Percentiles rank a stretch among this genome's conserved stretches.
These are phyloP conservation scores for Drosophila pseudotakahashii DNA, from an alignment of 2,888 invertebrate genomes.

Conservation along the genomic window DNA sequence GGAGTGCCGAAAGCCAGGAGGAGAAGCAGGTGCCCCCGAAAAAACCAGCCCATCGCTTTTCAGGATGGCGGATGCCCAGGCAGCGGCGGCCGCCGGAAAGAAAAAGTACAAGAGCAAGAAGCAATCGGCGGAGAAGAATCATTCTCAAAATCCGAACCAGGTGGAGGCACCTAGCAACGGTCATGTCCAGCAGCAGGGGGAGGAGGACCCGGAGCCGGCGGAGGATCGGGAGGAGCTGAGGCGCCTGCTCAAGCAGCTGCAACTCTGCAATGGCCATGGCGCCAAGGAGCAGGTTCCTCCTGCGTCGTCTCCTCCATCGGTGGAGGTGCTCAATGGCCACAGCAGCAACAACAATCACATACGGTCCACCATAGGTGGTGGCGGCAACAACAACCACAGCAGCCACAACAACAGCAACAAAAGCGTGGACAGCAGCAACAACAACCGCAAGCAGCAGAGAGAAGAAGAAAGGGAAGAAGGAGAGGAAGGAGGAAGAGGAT, in stretches of 20 bases:
- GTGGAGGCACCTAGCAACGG: slow-evolving; percentile 49
- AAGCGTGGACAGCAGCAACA: slow-evolving; percentile 44
- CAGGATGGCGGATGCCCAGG: slow-evolving; percentile 64
- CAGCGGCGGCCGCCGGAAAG: slow-evolving; percentile 54
- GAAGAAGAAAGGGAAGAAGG: too few relatives aligned
- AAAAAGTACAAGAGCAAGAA: slow-evolving; percentile 66
- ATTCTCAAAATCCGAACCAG: neutral
- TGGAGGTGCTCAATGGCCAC: slow-evolving; percentile 55
- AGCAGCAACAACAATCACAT: slow-evolving; percentile 60
- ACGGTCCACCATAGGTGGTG: slow-evolving; percentile 30
- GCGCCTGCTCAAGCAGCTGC: slow-evolving; percentile 54
- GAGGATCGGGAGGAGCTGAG: slow-evolving; percentile 36
- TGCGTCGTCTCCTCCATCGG: neutral
- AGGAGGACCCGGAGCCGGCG: neutral
- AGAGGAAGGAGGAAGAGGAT: too few relatives aligned
- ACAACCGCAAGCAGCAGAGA: slow-evolving; percentile 24
- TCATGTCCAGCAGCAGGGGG: slow-evolving; percentile 11
- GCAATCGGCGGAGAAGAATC: slow-evolving; percentile 34
- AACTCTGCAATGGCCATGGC: slow-evolving; percentile 62
- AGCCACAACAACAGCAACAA: slow-evolving; percentile 27
- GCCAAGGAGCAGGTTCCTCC: slow-evolving; percentile 7
- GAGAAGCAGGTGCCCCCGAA: neutral
- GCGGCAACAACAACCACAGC: slow-evolving; percentile 45
- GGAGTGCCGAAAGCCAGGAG: slow-evolving; percentile 1
- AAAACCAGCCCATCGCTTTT: neutral